phyloP scores from a whole-genome alignment of 2,113 vertebrate genomes.

The Xenopus borealis region DNA sequence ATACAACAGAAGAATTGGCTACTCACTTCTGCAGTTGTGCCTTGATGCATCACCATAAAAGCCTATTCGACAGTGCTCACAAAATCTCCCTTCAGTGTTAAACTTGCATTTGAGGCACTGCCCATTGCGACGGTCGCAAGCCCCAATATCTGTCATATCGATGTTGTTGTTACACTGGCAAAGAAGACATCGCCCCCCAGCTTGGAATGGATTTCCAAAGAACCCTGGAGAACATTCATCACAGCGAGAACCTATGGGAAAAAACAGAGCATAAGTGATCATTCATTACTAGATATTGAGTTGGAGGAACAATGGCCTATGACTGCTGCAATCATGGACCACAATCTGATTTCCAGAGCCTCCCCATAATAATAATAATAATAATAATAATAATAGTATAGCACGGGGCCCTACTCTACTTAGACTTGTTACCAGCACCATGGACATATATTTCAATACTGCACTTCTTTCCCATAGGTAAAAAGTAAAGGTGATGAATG shows the following conservation, averaged over 20 bases:
- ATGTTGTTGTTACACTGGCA: conserved; percentile 93
- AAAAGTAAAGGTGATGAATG: too few species aligned
- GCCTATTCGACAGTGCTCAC: conserved; percentile 76
- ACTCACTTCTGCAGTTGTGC: conserved; percentile 90
- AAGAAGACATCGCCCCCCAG: conserved; percentile 76
- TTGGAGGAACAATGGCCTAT: background rate
- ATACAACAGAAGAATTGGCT: background rate
- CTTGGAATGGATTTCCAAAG: conserved; percentile 84
- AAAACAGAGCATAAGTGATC: background rate
- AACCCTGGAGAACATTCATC: conserved; percentile 90
- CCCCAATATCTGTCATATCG: conserved; percentile 71
- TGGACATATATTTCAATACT: too few species aligned
- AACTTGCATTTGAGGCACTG: conserved; percentile 85
- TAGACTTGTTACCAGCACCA: too few species aligned
- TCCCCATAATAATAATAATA: too few species aligned
- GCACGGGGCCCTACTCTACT: too few species aligned
- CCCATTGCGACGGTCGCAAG: conserved; percentile 80
- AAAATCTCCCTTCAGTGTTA: conserved; percentile 82
- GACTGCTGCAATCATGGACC: background rate
- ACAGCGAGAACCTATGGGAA: conserved; percentile 75
- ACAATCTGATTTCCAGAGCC: too few species aligned
- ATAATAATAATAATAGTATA: too few species aligned
- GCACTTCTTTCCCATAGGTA: too few species aligned
- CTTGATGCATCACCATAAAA: conserved; percentile 82
- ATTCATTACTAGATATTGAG: background rate